These are phyloP conservation scores for Hozukius guyotensis DNA, from an alignment of 2,797 vertebrate genomes.

Conservation along the genomic window DNA sequence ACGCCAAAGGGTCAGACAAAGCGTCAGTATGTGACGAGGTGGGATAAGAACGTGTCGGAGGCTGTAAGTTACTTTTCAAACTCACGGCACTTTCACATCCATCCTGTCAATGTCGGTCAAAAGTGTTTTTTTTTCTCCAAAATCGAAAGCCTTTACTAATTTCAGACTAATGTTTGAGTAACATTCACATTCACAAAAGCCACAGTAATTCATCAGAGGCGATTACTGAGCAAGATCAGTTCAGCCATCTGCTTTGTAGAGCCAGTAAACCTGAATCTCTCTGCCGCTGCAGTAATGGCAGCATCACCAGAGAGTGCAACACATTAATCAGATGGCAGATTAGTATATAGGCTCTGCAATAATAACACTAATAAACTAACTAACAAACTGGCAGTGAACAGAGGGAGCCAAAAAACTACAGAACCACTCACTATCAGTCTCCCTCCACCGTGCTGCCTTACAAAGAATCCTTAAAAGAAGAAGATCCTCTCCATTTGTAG, in stretches of 20 bases:
- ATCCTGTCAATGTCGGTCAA: background rate
- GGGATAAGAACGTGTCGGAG: too few relatives aligned
- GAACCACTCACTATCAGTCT: background rate
- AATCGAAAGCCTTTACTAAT: background rate
- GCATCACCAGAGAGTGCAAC: background rate
- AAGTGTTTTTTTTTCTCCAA: background rate
- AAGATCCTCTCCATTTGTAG: constrained; percentile 31
- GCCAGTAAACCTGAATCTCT: background rate
- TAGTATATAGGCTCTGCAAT: background rate
- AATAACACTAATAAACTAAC: background rate
- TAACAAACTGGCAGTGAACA: background rate
- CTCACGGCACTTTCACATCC: background rate
- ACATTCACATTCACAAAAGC: background rate
- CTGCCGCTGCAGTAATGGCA: background rate
- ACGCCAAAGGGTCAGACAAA: too few relatives aligned
- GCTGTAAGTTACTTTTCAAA: background rate
- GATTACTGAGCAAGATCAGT: background rate
- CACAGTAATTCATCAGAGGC: background rate
- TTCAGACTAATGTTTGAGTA: background rate
- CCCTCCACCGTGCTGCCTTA: background rate
- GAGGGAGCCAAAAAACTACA: background rate
- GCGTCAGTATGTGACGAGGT: too few relatives aligned
- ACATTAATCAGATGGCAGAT: constrained; percentile 1
- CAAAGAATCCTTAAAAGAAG: constrained; percentile 35
- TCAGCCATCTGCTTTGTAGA: background rate